Evolutionary conservation across 2,888 invertebrate genomes (phyloP), one percentile per base, ranked within the genome.

Genomic region (Drosophila formosana): DNA sequence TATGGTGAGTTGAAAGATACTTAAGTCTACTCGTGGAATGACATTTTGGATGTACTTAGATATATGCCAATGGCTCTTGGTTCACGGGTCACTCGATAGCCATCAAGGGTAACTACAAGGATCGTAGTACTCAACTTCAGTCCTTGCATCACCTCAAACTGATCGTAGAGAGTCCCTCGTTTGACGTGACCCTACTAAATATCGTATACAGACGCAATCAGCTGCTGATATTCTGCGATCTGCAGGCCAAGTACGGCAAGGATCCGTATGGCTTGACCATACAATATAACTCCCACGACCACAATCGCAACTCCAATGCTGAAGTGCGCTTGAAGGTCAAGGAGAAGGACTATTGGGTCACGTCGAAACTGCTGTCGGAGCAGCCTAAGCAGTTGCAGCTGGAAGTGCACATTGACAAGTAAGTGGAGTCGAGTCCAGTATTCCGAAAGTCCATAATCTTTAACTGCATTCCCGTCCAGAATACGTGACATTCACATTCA

Each of bases 391-490:
- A 95, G 75, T 91, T 96, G 47, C 93, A 94, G 55, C 91, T 96
- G 73, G 96, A 97, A 83, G 88, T 97, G 73, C 97, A 97, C 92
- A 92, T 97, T 74, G 97, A 97, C 89, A 95, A 95, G 96, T 96
- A 92, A 94, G 95, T 93, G 11, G 0, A 3, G 8, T 93, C n/a
- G 0, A 2, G n/a, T 8, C 13, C 5, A 25, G 34, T 13, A 9
- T 26, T 8, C 26, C n/a, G 3, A 37, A 4, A 9, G 26, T 26
- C 9, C 5, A 39, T 11, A 5, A 5, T 30, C 7, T 7, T 9
- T 28, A 18, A 13, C 23, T 25, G 4, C 11, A 8, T 46, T 5
- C 4, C 13, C 11, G 6, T 6, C 4, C 25, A 96, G 96, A 87
- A 92, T 95, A 72, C 94, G 97, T 34, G 97, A 97, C 91, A 94